A percentile compares a stretch with the other conserved stretches of the same genome.
Evolutionary conservation across 2,888 invertebrate species (phyloP).

Genomic region (Andrena chrysosceles): DNA sequence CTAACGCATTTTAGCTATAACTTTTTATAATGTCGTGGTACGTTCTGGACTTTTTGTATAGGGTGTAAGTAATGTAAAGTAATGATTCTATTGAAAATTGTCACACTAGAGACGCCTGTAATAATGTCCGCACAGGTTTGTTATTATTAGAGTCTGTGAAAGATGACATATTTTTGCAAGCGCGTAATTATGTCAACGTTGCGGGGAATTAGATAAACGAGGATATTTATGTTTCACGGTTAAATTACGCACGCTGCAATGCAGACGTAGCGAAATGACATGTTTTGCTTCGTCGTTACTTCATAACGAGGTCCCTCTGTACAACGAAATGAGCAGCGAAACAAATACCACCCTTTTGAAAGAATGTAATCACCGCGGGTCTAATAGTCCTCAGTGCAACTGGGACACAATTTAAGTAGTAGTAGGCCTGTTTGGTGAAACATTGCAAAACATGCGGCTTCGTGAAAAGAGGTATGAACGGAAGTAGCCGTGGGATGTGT

Average conservation of each 20-base stretch:
- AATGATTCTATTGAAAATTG: no score
- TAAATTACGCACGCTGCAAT: conserved; percentile 26
- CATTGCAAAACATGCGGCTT: conserved; percentile 72
- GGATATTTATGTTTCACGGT: conserved; percentile 11
- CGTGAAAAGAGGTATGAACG: conserved; percentile 26
- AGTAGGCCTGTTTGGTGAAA: conserved; percentile 58
- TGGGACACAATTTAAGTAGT: conserved; percentile 36
- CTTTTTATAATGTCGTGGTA: no score
- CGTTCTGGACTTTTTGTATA: neutral
- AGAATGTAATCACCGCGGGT: conserved; percentile 35
- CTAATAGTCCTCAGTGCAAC: conserved; percentile 33
- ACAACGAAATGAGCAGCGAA: conserved; percentile 21
- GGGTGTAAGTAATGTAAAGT: no score
- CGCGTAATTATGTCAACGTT: neutral
- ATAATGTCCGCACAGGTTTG: neutral
- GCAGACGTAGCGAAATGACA: conserved; percentile 19
- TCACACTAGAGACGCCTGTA: no score
- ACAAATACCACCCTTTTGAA: conserved; percentile 36
- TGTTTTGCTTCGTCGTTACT: conserved; percentile 12
- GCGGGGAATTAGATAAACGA: conserved; percentile 10
- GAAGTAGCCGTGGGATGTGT: conserved; percentile 42
- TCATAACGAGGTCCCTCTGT: conserved; percentile 17
- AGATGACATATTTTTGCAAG: neutral
- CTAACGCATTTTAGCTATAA: neutral
- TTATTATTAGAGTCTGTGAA: no score